phyloP scores from a whole-genome alignment of 2,888 invertebrate genomes.

The Electrophaes corylata region DNA sequence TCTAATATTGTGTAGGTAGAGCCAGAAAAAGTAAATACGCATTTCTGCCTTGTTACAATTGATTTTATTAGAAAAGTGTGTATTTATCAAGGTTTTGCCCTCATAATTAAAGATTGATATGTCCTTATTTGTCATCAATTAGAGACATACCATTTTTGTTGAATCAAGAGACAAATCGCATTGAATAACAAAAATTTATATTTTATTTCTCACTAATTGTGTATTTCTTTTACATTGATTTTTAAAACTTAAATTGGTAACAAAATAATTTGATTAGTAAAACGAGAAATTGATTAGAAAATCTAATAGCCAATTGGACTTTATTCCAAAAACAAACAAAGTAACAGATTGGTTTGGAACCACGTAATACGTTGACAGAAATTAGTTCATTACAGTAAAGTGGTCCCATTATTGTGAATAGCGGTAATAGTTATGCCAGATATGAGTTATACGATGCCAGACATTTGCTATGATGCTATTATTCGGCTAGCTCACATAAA shows the following conservation, averaged over 20 bases:
- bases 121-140: too few species aligned
- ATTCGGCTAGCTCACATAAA: slow-evolving; percentile 51
- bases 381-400: slow-evolving; percentile 44
- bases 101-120: too few species aligned
- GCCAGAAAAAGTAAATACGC: neutral
- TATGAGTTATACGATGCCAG: slow-evolving; percentile 54
- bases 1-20: slow-evolving; percentile 42
- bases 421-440: slow-evolving; percentile 46
- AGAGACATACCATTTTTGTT: too few species aligned
- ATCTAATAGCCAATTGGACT: slow-evolving; percentile 44
- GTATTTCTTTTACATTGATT: too few species aligned
- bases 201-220: too few species aligned
- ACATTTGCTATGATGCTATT: slow-evolving; percentile 54
- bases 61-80: too few species aligned
- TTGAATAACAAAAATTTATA: too few species aligned
- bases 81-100: too few species aligned
- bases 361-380: slow-evolving; percentile 49
- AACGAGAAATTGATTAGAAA: slow-evolving; percentile 40
- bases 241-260: too few species aligned
- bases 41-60: slow-evolving; percentile 22
- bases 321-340: slow-evolving; percentile 49
- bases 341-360: slow-evolving; percentile 50
- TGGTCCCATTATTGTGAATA: slow-evolving; percentile 43
- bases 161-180: too few species aligned
- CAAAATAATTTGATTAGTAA: slow-evolving; percentile 39